These are phyloP conservation scores for Gorsachius magnificus DNA, from an alignment of 2,797 vertebrate genomes.

Conservation along the genomic window DNA sequence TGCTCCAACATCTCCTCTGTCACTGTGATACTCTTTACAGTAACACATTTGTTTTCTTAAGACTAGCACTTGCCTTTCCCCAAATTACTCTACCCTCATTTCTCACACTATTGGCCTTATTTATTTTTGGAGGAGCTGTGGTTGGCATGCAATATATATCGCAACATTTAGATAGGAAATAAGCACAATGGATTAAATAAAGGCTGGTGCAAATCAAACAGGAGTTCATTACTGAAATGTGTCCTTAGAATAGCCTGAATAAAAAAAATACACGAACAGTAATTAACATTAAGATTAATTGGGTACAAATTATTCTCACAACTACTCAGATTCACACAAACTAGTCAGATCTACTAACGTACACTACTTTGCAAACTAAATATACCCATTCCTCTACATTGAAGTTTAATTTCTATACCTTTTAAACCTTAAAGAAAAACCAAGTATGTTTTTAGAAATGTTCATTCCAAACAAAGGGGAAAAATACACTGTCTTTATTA, in stretches of 20 bases:
- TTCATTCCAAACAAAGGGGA: not conserved
- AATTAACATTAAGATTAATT: not conserved
- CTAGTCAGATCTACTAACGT: not conserved
- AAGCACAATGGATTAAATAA: not conserved
- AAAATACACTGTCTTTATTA: not conserved
- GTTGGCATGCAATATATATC: not conserved
- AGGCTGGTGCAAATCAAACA: not conserved
- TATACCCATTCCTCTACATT: not conserved
- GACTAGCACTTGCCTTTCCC: not conserved
- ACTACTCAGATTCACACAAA: not conserved
- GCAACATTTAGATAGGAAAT: not conserved
- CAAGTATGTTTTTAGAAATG: not conserved
- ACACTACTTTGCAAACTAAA: not conserved
- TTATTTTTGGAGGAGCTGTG: not conserved
- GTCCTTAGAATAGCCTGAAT: not conserved
- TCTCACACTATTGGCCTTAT: not conserved
- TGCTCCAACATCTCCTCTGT: not conserved
- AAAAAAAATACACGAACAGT: not conserved
- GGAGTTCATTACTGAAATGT: not conserved
- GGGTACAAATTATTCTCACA: not conserved
- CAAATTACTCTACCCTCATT: not conserved
- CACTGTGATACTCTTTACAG: not conserved
- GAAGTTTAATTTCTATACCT: not conserved
- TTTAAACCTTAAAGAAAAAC: not conserved
- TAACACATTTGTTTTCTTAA: not conserved